Conservation (phyloP, 1,140 invertebrate species). For the Melanaphis sacchari region DNA sequence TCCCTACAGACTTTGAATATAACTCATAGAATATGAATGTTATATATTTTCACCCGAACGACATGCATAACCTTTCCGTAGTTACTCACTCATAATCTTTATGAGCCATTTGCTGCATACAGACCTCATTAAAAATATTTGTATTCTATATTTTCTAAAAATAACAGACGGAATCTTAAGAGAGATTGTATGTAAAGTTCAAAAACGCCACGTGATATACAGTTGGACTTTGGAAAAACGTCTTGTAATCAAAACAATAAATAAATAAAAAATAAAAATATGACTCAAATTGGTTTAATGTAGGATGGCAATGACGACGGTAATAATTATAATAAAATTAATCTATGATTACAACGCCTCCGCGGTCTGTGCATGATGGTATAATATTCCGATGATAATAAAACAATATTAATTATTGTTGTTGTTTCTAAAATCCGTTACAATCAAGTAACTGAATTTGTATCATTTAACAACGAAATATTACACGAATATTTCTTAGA, state of each 20-base stretch:
- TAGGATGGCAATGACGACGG: neutral
- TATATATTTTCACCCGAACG: neutral
- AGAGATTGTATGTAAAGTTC: neutral
- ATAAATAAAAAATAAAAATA: neutral
- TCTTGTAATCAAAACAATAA: neutral
- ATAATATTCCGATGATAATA: too few species aligned
- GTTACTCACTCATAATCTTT: neutral
- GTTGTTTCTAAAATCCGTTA: too few species aligned
- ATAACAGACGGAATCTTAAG: neutral
- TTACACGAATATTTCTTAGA: too few species aligned
- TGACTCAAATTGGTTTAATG: neutral
- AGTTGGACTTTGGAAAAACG: neutral
- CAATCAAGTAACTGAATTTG: too few species aligned
- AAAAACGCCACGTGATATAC: neutral
- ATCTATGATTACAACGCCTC: too few species aligned
- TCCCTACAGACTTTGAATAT: too few species aligned
- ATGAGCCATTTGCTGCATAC: neutral
- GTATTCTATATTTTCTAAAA: neutral
- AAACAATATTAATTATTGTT: too few species aligned
- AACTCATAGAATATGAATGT: neutral
- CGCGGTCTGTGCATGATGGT: too few species aligned
- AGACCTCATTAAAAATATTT: neutral
- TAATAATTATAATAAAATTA: neutral
- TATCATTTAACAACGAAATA: too few species aligned
- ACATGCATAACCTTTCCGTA: neutral